Base-by-base conservation (phyloP, 1,140 invertebrate genomes). In the Drosophila obscura region DNA sequence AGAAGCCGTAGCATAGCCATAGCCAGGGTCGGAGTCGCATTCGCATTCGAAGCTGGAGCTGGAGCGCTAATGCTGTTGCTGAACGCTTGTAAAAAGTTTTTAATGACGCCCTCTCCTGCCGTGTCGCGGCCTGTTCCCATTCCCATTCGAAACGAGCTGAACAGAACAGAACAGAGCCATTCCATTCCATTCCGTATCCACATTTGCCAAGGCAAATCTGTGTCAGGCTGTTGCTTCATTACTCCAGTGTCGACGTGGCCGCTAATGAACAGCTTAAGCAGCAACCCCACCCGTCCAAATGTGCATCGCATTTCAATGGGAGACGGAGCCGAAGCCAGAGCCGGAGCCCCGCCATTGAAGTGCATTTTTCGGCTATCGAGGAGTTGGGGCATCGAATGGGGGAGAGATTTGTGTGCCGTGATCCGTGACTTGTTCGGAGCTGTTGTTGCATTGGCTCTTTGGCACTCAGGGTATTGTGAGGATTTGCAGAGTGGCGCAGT, bases 1-100 rank as follows among this genome's bases (percentile, higher is more conserved):
- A 39, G 35, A 4, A 39, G 35, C 35, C 35, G 11, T 35, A 11
- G 31, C 31, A 2, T 31, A 31, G 28, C 28, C 7, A 6, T 31
- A 31, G 28, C 7, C 8, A 8, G 9, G 9, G 31, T 35, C 31
- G 31, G 9, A 13, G 11, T 39, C 35, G 35, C 31, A 4, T 43
- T 15, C 28, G 24, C 19, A n/a, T 31, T 48, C 24, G 41, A 39
- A 28, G 56, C 43, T 26, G 62, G 39, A 41, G 48, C 44, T 66
- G 68, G 28, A 64, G 56, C 64, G 63, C 77, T 80, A 78, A 78
- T 81, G 79, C 65, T 68, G 79, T 77, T 75, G 76, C 75, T 41
- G 73, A 83, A 83, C 69, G 81, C 73, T 81, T 85, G 81, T 85
- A 64, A 66, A 82, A 74, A 81, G 55, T 78, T 87, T 81, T 87